Conservation (phyloP, 2,797 vertebrate species). For the Lophotriccus pileatus region DNA sequence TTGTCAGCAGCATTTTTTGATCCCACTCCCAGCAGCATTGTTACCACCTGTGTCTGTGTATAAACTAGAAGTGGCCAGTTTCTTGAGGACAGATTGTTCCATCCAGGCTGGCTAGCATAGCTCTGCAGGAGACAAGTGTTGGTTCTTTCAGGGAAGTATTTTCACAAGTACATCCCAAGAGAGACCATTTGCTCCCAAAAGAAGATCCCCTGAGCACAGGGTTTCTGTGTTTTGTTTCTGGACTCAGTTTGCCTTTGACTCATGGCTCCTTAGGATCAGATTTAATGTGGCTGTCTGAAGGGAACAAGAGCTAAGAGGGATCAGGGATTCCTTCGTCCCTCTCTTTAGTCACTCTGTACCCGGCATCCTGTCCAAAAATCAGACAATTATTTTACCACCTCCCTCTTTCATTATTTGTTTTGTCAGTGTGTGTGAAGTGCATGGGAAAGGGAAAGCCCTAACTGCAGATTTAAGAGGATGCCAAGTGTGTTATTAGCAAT, state of each 20-base stretch:
- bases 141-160: neutral
- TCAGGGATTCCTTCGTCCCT: neutral
- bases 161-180: neutral
- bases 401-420: neutral
- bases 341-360: neutral
- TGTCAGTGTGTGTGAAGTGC: neutral
- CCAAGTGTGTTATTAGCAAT: neutral
- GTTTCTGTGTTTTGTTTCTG: neutral
- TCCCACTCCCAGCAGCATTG: neutral
- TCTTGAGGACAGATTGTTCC: fast-evolving
- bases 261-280: neutral
- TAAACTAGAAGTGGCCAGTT: neutral
- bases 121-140: neutral
- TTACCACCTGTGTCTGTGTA: fast-evolving
- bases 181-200: neutral
- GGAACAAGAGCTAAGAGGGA: neutral
- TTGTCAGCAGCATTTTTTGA: neutral
- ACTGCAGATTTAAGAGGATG: neutral
- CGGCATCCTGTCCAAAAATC: neutral
- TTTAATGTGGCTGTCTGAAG: neutral
- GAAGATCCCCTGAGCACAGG: neutral
- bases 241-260: neutral
- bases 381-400: neutral
- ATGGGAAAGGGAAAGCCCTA: neutral
- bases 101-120: neutral